These are phyloP conservation scores for Orius insidiosus DNA, from an alignment of 1,140 invertebrate species.

Conservation along the genomic window DNA sequence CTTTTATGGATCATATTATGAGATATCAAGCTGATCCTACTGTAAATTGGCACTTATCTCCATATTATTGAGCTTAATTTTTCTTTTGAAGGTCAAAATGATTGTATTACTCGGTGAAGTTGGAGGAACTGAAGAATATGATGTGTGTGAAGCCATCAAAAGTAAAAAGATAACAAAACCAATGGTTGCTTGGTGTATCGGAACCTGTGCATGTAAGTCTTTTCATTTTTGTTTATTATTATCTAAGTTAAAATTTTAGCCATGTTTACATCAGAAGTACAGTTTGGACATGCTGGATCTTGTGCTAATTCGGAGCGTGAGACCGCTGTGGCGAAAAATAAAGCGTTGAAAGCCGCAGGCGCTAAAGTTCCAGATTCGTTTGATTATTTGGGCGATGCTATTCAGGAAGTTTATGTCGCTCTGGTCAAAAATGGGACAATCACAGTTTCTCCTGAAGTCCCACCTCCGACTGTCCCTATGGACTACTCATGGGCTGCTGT, in stretches of 20 bases:
- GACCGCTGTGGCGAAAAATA: conserved; percentile 87
- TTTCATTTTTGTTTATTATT: not conserved
- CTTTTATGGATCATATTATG: conserved; percentile 94
- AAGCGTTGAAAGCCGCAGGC: conserved; percentile 60
- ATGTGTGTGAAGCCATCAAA: conserved; percentile 79
- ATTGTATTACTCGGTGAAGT: conserved; percentile 93
- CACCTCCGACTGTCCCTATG: conserved; percentile 98
- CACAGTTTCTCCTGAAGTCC: conserved; percentile 72
- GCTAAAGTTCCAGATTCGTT: conserved; percentile 85
- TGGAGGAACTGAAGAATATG: conserved; percentile 98
- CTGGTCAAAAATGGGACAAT: conserved; percentile 71
- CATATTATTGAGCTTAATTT: conserved; percentile 25
- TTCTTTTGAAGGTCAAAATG: conserved; percentile 64
- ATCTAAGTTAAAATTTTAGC: conserved; percentile 25
- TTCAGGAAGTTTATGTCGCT: conserved; percentile 58
- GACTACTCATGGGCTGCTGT: conserved; percentile 96
- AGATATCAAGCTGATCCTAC: conserved; percentile 55
- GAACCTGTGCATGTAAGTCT: conserved; percentile 54
- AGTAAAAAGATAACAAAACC: conserved; percentile 78
- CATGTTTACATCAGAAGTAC: conserved; percentile 95
- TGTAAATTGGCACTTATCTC: conserved; percentile 23
- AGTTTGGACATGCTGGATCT: conserved; percentile 97
- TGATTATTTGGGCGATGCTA: conserved; percentile 70
- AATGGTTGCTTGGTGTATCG: conserved; percentile 95
- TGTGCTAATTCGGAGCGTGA: conserved; percentile 92